Conservation (phyloP, 1,140 invertebrate genomes). For the Pseudachorutes palmiensis region DNA sequence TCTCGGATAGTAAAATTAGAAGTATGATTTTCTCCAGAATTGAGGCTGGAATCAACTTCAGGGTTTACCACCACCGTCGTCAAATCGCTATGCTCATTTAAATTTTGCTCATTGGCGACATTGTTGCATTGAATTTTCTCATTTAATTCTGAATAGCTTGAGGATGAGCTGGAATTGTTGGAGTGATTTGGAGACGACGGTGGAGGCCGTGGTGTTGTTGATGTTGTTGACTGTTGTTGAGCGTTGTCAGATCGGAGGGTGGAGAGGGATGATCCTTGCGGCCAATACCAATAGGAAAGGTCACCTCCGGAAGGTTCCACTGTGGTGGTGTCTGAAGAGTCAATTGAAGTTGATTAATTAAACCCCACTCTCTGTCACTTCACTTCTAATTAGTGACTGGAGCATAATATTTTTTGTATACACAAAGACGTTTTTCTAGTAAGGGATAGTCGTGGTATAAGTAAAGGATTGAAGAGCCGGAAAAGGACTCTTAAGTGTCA, state of each 20-base stretch:
- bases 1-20: background rate
- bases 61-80: background rate
- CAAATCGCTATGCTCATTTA: background rate
- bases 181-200: too few relatives aligned
- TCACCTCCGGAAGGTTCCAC: conserved; percentile 29
- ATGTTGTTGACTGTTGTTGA: background rate
- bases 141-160: too few relatives aligned
- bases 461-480: background rate
- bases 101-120: too few relatives aligned
- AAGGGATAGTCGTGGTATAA: background rate
- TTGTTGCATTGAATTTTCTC: too few relatives aligned
- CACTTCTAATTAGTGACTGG: background rate
- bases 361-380: background rate
- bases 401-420: background rate
- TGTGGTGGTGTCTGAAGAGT: conserved; percentile 25
- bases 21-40: background rate
- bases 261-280: conserved; percentile 11
- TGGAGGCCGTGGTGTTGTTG: too few relatives aligned
- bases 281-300: conserved; percentile 29
- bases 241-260: background rate
- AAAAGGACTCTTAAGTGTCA: conserved; percentile 14
- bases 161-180: too few relatives aligned
- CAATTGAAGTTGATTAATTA: background rate
- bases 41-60: background rate
- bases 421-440: too few relatives aligned